A percentile compares a stretch with the other conserved stretches of the same genome.
These are phyloP conservation scores for Pyrrhura leucotis DNA, from an alignment of 2,797 vertebrate species.

Conservation along the genomic window DNA sequence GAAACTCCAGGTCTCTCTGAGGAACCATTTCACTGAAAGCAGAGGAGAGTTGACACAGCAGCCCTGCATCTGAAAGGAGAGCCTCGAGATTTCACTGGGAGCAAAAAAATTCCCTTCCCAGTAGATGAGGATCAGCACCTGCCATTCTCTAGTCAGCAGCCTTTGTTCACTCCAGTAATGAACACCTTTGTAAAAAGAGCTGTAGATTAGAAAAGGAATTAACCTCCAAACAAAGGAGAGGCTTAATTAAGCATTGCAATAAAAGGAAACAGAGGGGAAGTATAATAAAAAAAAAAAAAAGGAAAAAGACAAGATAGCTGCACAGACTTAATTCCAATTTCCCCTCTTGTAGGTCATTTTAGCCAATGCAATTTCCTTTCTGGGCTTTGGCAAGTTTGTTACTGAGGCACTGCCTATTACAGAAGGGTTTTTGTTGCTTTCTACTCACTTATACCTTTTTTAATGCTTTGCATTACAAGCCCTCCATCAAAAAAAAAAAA, in stretches of 20 bases:
- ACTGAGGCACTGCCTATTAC: not conserved
- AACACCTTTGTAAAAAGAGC: constrained; percentile 40
- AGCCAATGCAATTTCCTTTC: constrained; percentile 34
- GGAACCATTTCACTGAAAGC: not conserved
- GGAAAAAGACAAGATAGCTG: constrained; percentile 2
- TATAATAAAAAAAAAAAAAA: not conserved
- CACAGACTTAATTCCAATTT: not conserved
- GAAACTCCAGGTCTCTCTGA: not conserved
- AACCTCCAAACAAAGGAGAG: constrained; percentile 42
- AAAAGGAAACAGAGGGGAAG: constrained; percentile 6
- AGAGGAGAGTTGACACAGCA: not conserved
- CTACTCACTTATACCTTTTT: constrained; percentile 38
- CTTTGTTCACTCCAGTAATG: not conserved
- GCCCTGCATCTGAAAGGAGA: not conserved
- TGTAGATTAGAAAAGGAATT: constrained; percentile 43
- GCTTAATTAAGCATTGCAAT: constrained; percentile 3
- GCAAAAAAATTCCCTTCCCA: not conserved
- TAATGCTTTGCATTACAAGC: constrained; percentile 20
- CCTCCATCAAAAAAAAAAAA: constrained; percentile 4
- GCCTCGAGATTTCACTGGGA: accelerated
- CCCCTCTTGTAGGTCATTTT: constrained; percentile 37
- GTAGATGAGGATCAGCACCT: not conserved
- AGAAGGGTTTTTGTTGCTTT: not conserved
- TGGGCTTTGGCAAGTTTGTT: not conserved
- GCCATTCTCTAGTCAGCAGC: not conserved